Conservation (phyloP, 2,113 vertebrate species). For the Clarias magur region DNA sequence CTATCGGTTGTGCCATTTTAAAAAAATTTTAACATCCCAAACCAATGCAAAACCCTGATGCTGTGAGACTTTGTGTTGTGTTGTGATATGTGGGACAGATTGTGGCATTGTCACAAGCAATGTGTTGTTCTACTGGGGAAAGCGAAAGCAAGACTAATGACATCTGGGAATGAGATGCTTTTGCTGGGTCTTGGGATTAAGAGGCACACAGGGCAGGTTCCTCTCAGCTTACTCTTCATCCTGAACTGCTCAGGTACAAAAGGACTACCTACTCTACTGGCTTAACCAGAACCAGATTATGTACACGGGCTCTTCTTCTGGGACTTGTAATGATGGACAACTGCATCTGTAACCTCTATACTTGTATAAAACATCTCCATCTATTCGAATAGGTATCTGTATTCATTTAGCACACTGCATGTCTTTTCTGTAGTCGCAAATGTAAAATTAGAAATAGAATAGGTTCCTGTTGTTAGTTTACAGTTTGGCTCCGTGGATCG, state of each 20-base stretch:
- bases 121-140: slow-evolving; percentile 45
- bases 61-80: neutral
- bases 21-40: neutral
- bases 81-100: slow-evolving; percentile 15
- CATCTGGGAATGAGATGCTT: slow-evolving; percentile 43
- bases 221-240: slow-evolving; percentile 43
- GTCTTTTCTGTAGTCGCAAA: neutral
- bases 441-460: neutral
- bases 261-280: slow-evolving; percentile 23
- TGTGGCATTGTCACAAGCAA: slow-evolving; percentile 35
- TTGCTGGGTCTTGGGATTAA: slow-evolving; percentile 44
- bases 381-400: neutral
- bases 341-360: neutral
- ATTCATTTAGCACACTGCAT: neutral
- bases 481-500: neutral
- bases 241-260: slow-evolving; percentile 45
- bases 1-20: neutral
- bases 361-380: neutral
- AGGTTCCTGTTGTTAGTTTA: neutral
- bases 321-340: neutral
- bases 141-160: slow-evolving; percentile 48
- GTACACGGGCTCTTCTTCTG: neutral
- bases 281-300: slow-evolving; percentile 1
- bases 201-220: slow-evolving; percentile 7
- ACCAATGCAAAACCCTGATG: neutral